Evolutionary conservation across 2,888 invertebrate genomes (phyloP).

Genomic region (Troides aeacus): DNA sequence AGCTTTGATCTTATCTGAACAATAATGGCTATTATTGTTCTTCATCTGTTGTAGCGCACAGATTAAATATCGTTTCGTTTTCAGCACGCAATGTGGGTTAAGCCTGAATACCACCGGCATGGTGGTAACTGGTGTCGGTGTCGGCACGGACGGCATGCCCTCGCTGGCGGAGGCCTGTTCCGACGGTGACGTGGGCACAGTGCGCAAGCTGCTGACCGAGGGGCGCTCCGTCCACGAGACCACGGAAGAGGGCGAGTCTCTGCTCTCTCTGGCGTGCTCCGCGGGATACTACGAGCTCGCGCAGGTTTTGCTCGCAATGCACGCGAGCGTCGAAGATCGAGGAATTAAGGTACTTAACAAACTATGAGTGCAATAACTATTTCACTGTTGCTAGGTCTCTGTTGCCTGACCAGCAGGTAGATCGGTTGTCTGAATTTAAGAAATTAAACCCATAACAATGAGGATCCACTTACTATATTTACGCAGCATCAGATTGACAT

Average conservation of each 20-base stretch:
- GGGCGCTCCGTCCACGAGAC: slow-evolving; percentile 97
- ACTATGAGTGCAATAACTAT: neutral
- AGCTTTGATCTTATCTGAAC: slow-evolving; percentile 80
- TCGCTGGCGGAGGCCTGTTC: slow-evolving; percentile 95
- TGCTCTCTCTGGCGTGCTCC: slow-evolving; percentile 97
- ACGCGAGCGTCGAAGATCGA: slow-evolving; percentile 97
- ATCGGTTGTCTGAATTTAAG: neutral
- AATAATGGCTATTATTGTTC: neutral
- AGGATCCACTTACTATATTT: too few relatives aligned
- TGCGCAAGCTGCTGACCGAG: slow-evolving; percentile 94
- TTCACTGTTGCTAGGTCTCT: too few relatives aligned
- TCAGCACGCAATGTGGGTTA: slow-evolving; percentile 65
- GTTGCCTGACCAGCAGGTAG: too few relatives aligned
- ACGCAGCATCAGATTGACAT: too few relatives aligned
- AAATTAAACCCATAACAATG: too few relatives aligned
- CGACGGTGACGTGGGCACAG: slow-evolving; percentile 96
- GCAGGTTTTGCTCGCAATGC: slow-evolving; percentile 97
- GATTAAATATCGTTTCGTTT: neutral
- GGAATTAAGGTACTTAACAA: slow-evolving; percentile 86
- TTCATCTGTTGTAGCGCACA: neutral
- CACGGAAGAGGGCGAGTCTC: slow-evolving; percentile 97
- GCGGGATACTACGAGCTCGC: slow-evolving; percentile 98
- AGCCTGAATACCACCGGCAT: slow-evolving; percentile 44
- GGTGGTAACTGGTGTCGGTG: slow-evolving; percentile 75
- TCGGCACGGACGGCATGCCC: slow-evolving; percentile 80